Percentiles rank a stretch among this genome's conserved stretches.
Conservation (phyloP, 2,888 invertebrate genomes). For the Ochropleura plecta region DNA sequence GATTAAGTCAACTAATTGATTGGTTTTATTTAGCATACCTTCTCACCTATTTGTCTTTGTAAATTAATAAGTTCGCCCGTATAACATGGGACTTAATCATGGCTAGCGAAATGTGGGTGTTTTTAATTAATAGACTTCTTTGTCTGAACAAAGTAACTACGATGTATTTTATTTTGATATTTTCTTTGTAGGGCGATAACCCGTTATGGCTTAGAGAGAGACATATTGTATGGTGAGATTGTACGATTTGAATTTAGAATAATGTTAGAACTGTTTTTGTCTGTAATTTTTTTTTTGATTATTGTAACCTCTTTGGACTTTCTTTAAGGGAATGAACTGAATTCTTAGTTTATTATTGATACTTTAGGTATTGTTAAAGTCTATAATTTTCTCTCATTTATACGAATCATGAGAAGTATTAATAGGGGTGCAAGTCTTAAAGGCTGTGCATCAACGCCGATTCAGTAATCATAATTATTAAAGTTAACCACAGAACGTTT, state of each 20-base stretch:
- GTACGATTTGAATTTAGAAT: neutral
- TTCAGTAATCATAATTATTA: neutral
- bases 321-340: too few relatives aligned
- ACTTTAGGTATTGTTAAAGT: neutral
- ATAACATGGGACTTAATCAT: slow-evolving; percentile 1
- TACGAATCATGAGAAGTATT: neutral
- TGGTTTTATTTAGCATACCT: neutral
- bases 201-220: neutral
- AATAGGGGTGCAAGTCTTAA: neutral
- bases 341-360: too few relatives aligned
- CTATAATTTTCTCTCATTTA: neutral
- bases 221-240: neutral
- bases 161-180: neutral
- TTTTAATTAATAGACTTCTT: neutral
- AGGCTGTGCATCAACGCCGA: neutral
- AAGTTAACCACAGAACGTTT: neutral
- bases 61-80: neutral
- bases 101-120: neutral
- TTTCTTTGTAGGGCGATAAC: neutral
- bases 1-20: neutral
- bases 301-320: too few relatives aligned
- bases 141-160: neutral
- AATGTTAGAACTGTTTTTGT: neutral
- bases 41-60: neutral
- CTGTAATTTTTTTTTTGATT: too few relatives aligned